Evolutionary conservation across 2,888 invertebrate species (phyloP).

Genomic region (Melinopterus prodromus): DNA sequence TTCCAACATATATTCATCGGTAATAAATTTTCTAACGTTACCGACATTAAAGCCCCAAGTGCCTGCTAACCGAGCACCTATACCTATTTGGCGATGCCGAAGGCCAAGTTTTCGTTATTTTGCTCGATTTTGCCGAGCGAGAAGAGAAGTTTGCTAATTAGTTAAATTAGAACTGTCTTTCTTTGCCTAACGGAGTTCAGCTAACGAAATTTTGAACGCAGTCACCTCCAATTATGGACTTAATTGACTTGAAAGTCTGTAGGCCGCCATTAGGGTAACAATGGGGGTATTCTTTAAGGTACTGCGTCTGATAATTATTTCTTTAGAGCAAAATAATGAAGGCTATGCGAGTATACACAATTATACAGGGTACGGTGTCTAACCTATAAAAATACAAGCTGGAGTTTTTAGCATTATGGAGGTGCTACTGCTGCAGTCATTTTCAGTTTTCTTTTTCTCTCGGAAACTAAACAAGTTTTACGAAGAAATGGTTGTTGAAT

Average conservation of each 20-base stretch:
- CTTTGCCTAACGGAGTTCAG: neutral
- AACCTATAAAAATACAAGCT: no score
- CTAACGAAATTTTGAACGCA: neutral
- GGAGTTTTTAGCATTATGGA: no score
- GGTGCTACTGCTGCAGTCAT: no score
- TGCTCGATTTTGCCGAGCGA: neutral
- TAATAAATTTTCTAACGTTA: neutral
- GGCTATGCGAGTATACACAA: no score
- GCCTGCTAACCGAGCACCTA: neutral
- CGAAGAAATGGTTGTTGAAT: no score
- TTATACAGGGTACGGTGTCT: no score
- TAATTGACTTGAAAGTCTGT: neutral
- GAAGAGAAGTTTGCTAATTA: neutral
- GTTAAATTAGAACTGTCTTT: neutral
- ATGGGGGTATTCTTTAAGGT: no score
- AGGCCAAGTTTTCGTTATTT: neutral
- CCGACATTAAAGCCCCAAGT: neutral
- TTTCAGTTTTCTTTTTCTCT: no score
- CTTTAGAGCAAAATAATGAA: no score
- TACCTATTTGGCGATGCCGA: neutral
- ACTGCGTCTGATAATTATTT: no score
- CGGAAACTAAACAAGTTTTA: no score
- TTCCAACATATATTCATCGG: neutral
- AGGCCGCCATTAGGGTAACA: neutral
- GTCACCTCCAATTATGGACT: neutral